Conservation (phyloP, 2,113 vertebrate species). For the Mormyrus iriodes region DNA sequence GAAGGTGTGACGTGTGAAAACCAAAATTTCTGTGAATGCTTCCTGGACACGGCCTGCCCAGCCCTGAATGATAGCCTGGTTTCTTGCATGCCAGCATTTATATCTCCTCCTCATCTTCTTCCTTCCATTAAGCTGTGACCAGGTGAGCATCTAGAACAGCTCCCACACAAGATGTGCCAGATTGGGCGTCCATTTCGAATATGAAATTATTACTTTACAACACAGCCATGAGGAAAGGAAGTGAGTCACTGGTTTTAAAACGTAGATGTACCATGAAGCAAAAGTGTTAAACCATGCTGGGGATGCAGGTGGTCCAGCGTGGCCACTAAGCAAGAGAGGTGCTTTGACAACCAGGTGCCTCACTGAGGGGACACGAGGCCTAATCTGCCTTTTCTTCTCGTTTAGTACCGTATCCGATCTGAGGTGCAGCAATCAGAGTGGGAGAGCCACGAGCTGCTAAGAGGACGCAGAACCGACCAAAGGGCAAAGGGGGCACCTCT, state of each 20-base stretch:
- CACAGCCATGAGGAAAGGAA: not conserved
- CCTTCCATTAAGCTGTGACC: not conserved
- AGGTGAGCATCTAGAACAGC: not conserved
- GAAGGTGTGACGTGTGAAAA: not conserved
- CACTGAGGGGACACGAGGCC: not conserved
- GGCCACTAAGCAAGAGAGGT: not conserved
- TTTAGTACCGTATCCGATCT: not conserved
- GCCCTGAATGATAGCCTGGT: not conserved
- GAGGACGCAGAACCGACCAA: constrained; percentile 19
- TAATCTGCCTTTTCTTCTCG: not conserved
- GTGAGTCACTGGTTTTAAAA: constrained; percentile 20
- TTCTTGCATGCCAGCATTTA: not conserved
- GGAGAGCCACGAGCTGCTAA: not conserved
- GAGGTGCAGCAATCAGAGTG: not conserved
- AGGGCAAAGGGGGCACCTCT: constrained; percentile 41
- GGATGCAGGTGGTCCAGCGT: not conserved
- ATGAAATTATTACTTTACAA: constrained; percentile 2
- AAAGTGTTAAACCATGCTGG: constrained; percentile 8
- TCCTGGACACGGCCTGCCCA: not conserved
- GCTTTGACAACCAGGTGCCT: not conserved
- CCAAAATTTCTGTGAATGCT: not conserved
- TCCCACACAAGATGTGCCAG: not conserved
- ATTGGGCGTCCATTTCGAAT: not conserved
- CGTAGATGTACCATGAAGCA: not conserved
- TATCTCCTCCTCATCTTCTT: not conserved